Evolutionary conservation across 2,797 vertebrate species (phyloP).

Genomic region (Sebastes melanostomus): DNA sequence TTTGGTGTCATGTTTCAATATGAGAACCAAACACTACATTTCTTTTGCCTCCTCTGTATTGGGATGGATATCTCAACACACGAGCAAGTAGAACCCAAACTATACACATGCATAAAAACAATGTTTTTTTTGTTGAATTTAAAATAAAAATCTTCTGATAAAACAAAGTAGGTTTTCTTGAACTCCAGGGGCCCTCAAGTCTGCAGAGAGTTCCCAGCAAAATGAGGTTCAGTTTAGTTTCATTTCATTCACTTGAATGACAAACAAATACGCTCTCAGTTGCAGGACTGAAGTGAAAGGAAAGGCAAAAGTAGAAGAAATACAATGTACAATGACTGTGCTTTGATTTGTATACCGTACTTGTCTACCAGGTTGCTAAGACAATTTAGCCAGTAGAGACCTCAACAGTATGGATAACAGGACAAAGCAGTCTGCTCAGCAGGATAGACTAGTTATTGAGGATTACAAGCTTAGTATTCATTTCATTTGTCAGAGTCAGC

Average conservation of each 20-base stretch:
- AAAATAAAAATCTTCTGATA: not conserved
- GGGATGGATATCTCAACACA: no score
- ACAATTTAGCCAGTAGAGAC: not conserved
- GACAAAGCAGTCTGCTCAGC: not conserved
- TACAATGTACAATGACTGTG: not conserved
- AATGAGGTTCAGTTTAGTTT: not conserved
- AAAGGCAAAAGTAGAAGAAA: not conserved
- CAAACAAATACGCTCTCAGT: not conserved
- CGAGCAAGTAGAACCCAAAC: no score
- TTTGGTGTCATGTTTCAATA: not conserved
- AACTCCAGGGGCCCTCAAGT: not conserved
- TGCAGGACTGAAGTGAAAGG: not conserved
- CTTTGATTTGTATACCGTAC: not conserved
- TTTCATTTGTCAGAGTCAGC: not conserved
- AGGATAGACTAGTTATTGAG: not conserved
- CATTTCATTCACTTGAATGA: not conserved
- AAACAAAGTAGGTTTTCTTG: not conserved
- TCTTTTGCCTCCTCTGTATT: not conserved
- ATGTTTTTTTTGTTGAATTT: no score
- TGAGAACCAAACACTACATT: not conserved
- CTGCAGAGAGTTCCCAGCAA: not conserved
- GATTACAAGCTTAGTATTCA: not conserved
- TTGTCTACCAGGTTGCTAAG: not conserved
- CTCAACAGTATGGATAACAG: not conserved
- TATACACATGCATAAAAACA: no score